These are phyloP conservation scores for Penelope pileata DNA, from an alignment of 2,113 vertebrate genomes.

Conservation along the genomic window DNA sequence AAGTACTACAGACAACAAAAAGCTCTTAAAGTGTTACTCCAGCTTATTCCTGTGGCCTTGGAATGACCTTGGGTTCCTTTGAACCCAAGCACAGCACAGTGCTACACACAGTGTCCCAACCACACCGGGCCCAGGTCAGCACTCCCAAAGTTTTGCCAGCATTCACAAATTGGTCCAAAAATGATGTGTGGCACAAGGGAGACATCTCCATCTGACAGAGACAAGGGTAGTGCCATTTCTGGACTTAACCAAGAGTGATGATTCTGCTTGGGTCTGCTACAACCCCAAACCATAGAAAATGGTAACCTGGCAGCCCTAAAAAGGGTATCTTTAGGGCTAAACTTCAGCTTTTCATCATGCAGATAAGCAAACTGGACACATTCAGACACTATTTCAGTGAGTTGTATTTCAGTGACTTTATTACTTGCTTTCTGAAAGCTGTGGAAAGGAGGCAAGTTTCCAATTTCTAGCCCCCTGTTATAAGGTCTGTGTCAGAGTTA, in stretches of 20 bases:
- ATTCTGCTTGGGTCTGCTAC: not conserved
- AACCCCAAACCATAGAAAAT: not conserved
- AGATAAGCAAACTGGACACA: not conserved
- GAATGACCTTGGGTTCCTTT: not conserved
- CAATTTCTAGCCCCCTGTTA: not conserved
- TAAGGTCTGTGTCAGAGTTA: not conserved
- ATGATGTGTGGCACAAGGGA: not conserved
- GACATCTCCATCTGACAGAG: not conserved
- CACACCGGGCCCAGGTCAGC: not conserved
- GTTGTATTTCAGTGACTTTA: not conserved
- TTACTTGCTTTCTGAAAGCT: not conserved
- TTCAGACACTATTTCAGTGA: not conserved
- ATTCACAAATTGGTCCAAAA: not conserved
- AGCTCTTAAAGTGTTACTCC: not conserved
- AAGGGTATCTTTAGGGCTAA: not conserved
- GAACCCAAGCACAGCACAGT: not conserved
- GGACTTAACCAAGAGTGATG: not conserved
- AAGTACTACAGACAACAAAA: not conserved
- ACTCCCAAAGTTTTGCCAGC: not conserved
- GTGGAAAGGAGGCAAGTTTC: not conserved
- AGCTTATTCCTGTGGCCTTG: not conserved
- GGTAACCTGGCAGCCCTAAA: not conserved
- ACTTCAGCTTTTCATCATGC: not conserved
- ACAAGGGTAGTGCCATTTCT: not conserved
- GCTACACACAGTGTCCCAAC: not conserved